Evolutionary conservation across 2,797 vertebrate species (phyloP).

Genomic region (Hemitrygon akajei): DNA sequence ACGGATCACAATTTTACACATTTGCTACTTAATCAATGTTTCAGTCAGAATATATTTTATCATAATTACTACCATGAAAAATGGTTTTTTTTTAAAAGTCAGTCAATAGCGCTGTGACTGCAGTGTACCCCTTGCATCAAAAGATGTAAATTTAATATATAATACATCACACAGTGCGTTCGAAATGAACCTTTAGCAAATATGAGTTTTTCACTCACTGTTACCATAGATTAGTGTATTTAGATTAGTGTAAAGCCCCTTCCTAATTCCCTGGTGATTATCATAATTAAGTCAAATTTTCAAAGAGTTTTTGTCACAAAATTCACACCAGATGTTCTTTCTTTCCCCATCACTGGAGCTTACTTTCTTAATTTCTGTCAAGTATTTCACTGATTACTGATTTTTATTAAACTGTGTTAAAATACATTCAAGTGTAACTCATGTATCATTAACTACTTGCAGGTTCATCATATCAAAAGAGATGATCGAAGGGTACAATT

Average conservation of each 20-base stretch:
- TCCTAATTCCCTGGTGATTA: background rate
- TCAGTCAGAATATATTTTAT: conserved; percentile 56
- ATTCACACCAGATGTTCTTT: background rate
- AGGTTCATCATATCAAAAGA: background rate
- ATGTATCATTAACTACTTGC: background rate
- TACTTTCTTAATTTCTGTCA: background rate
- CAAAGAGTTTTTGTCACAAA: background rate
- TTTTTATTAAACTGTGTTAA: background rate
- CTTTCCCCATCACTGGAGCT: background rate
- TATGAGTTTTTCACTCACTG: background rate
- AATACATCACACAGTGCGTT: background rate
- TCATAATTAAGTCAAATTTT: conserved; percentile 24
- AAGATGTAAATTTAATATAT: background rate
- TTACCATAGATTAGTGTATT: background rate
- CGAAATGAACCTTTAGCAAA: background rate
- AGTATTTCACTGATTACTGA: background rate
- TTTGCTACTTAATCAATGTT: conserved; percentile 45
- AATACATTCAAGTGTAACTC: background rate
- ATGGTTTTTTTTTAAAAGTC: conserved; percentile 52
- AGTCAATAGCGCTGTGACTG: background rate
- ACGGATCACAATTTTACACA: background rate
- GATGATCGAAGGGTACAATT: no score
- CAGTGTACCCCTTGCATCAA: background rate
- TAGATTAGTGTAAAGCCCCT: background rate
- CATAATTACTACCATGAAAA: conserved; percentile 56